These are phyloP conservation scores for Stenchaetothrips biformis DNA, from an alignment of 2,888 invertebrate species.

Conservation along the genomic window DNA sequence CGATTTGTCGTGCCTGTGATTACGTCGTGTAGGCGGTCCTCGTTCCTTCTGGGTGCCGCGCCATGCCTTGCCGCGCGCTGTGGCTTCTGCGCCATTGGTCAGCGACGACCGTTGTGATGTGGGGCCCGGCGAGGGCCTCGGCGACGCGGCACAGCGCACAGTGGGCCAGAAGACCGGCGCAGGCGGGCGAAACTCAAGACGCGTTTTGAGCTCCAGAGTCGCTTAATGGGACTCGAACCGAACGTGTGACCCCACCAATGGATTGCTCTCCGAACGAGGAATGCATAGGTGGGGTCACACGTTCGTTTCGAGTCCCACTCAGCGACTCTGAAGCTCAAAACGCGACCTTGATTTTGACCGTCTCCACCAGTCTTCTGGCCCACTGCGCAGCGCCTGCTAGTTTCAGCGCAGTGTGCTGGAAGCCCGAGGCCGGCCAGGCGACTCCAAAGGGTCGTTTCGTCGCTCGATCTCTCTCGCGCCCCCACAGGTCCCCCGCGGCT, in stretches of 20 bases:
- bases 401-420: not conserved
- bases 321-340: too few relatives aligned
- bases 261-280: too few relatives aligned
- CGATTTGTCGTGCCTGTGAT: not conserved
- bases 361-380: too few relatives aligned
- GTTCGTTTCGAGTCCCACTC: too few relatives aligned
- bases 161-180: not conserved
- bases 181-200: too few relatives aligned
- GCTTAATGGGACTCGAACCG: too few relatives aligned
- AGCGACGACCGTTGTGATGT: not conserved
- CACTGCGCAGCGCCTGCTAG: not conserved
- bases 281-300: too few relatives aligned
- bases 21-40: not conserved
- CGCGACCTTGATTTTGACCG: too few relatives aligned
- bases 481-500: not conserved
- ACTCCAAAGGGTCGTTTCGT: too few relatives aligned
- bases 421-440: not conserved
- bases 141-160: not conserved
- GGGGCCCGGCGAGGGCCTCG: not conserved
- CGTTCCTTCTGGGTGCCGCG: not conserved
- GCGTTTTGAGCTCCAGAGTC: too few relatives aligned
- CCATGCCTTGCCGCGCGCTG: not conserved
- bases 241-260: too few relatives aligned
- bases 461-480: not conserved
- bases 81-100: conserved; percentile 4